Percentiles rank a stretch among this genome's conserved stretches.
These are phyloP conservation scores for Hucho hucho DNA, from an alignment of 2,113 vertebrate genomes.

Conservation along the genomic window DNA sequence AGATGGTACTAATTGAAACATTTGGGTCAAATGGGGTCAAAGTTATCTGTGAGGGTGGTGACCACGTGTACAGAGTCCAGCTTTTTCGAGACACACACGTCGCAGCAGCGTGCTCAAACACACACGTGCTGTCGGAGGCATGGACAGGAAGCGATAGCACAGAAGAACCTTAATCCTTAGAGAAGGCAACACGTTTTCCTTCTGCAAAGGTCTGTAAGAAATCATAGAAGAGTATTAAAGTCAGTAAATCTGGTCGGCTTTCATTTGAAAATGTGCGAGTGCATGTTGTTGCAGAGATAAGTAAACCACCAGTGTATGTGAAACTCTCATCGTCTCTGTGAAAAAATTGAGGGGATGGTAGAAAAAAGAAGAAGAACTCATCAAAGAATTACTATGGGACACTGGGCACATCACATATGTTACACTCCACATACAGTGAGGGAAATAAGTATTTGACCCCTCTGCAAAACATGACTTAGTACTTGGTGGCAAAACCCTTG, in stretches of 20 bases:
- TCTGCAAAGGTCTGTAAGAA: constrained; percentile 10
- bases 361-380: not conserved
- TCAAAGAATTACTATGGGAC: too few relatives aligned
- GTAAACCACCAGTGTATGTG: not conserved
- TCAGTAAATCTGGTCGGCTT: constrained; percentile 25
- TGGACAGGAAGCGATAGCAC: constrained; percentile 10
- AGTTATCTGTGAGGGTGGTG: not conserved
- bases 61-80: not conserved
- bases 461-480: too few relatives aligned
- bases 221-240: constrained; percentile 31
- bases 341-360: not conserved
- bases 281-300: not conserved
- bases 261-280: not conserved
- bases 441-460: too few relatives aligned
- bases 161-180: constrained; percentile 24
- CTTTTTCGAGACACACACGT: not conserved
- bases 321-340: not conserved
- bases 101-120: not conserved
- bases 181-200: constrained; percentile 11
- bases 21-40: constrained; percentile 27
- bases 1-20: constrained; percentile 30
- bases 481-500: too few relatives aligned
- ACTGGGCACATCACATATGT: too few relatives aligned
- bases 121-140: not conserved
- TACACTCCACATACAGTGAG: not conserved